phyloP scores from a whole-genome alignment of 2,797 vertebrate genomes.

The Cossypha polioptera region DNA sequence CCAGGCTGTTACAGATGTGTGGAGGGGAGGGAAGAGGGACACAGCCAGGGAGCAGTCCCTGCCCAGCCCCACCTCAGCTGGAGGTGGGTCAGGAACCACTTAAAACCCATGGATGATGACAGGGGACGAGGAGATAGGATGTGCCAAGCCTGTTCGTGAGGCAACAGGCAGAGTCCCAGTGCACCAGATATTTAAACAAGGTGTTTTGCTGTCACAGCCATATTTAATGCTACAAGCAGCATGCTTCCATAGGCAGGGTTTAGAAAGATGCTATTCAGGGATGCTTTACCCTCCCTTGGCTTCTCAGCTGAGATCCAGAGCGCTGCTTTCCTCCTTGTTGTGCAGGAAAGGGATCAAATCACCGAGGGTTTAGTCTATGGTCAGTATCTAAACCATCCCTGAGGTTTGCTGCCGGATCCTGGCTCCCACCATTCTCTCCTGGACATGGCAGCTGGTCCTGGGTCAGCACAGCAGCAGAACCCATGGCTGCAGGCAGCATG shows the following conservation, averaged over 20 bases:
- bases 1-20: accelerated
- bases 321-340: not conserved
- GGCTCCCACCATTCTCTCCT: not conserved
- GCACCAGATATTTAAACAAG: not conserved
- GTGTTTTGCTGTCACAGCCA: conserved; percentile 12
- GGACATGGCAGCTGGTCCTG: not conserved
- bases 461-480: not conserved
- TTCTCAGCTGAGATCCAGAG: not conserved
- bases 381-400: not conserved
- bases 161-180: not conserved
- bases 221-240: not conserved
- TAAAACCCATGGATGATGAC: not conserved
- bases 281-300: not conserved
- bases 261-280: not conserved
- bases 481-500: not conserved
- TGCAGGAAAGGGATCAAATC: not conserved
- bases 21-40: not conserved
- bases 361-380: accelerated
- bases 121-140: accelerated
- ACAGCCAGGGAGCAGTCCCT: not conserved
- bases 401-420: not conserved
- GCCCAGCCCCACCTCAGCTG: not conserved
- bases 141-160: accelerated
- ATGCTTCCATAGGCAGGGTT: not conserved
- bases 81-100: not conserved